These are phyloP conservation scores for Acrobeloides nanus DNA, from an alignment of 2,888 invertebrate species.

Conservation along the genomic window DNA sequence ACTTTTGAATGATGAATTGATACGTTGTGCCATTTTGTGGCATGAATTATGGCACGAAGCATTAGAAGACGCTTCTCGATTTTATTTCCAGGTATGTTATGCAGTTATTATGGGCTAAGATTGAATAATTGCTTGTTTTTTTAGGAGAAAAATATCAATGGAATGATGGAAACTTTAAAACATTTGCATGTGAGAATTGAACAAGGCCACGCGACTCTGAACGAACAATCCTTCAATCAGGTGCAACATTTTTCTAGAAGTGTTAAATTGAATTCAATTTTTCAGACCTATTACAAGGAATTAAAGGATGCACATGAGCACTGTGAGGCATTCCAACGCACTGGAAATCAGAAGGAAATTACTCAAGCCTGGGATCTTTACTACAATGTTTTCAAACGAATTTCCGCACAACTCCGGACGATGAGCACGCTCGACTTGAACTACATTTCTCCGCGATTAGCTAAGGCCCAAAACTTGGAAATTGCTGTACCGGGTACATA, in stretches of 20 bases:
- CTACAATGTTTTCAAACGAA: conserved; percentile 88
- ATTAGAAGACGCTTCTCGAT: conserved; percentile 58
- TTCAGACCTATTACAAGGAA: conserved; percentile 79
- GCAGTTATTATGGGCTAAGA: no score
- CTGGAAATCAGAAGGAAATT: conserved; percentile 78
- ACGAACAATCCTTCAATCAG: conserved; percentile 91
- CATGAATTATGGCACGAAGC: conserved; percentile 86
- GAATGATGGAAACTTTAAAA: conserved; percentile 90
- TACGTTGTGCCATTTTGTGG: conserved; percentile 84
- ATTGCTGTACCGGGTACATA: conserved; percentile 96
- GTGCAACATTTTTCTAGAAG: conserved; percentile 30
- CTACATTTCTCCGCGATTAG: conserved; percentile 79
- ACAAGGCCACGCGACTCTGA: conserved; percentile 84
- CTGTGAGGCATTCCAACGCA: conserved; percentile 79
- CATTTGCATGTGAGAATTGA: conserved; percentile 89
- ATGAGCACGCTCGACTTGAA: conserved; percentile 62
- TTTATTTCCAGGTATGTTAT: conserved; percentile 78
- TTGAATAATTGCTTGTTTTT: conserved; percentile 66
- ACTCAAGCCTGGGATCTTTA: conserved; percentile 97
- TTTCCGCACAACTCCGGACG: conserved; percentile 81
- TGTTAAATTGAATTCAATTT: conserved; percentile 1
- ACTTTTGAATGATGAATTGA: conserved; percentile 75
- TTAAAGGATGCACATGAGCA: conserved; percentile 87
- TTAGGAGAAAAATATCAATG: conserved; percentile 86
- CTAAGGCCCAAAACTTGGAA: conserved; percentile 68